Percentiles rank a stretch among this genome's conserved stretches.
phyloP scores from a whole-genome alignment of 2,113 vertebrate genomes.

The Cacatua alba region DNA sequence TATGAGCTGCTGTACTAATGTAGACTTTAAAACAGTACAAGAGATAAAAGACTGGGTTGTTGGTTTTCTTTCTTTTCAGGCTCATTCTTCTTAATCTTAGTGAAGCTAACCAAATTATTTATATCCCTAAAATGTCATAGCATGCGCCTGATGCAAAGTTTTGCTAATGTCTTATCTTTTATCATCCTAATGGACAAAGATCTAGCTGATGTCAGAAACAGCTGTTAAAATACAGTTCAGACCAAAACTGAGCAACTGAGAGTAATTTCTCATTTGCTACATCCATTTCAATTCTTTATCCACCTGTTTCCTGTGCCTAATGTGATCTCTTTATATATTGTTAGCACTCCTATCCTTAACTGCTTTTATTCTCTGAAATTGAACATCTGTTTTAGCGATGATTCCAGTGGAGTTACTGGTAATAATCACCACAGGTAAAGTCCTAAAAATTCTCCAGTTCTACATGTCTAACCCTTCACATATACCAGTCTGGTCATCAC shows the following conservation, averaged over 20 bases:
- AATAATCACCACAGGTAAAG: background rate
- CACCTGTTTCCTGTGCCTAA: background rate
- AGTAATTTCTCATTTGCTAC: background rate
- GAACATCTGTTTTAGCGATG: background rate
- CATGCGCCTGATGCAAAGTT: background rate
- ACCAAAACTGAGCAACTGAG: background rate
- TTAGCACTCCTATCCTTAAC: background rate
- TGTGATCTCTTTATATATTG: background rate
- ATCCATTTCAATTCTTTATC: background rate
- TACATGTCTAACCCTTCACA: background rate
- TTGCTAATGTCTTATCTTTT: background rate
- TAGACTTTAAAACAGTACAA: background rate
- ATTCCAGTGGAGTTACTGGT: background rate
- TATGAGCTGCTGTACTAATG: background rate
- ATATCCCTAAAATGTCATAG: background rate
- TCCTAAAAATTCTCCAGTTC: background rate
- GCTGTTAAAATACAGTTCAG: background rate
- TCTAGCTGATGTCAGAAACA: background rate
- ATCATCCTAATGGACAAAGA: background rate
- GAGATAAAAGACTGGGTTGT: background rate
- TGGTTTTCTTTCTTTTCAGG: background rate
- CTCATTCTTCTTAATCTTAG: background rate
- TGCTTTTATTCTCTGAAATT: background rate
- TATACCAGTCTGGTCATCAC: background rate
- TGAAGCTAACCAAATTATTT: background rate